Percentiles rank a stretch among this genome's conserved stretches.
Conservation (phyloP, 64 coral and sea anemone species). For the Anthopleura sola region DNA sequence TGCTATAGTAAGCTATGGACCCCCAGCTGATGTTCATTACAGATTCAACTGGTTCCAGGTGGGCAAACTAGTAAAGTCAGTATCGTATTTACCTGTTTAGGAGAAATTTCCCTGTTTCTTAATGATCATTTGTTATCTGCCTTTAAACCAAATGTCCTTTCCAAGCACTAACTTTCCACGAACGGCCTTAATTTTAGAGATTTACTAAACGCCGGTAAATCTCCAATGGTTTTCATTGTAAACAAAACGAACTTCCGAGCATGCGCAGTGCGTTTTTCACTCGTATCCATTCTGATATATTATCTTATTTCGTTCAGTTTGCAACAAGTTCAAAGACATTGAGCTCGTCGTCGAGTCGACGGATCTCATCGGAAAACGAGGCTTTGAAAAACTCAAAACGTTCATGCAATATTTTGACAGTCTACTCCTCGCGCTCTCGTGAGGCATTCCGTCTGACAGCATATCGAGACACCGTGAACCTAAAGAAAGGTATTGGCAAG, state of each 20-base stretch:
- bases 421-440: conserved; percentile 9
- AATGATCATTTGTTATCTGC: too few species aligned
- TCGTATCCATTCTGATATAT: background rate
- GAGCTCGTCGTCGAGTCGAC: conserved; percentile 37
- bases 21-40: background rate
- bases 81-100: background rate
- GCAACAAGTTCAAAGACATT: conserved; percentile 40
- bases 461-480: conserved; percentile 8
- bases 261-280: too few species aligned
- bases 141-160: too few species aligned
- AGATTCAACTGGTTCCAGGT: conserved; percentile 18
- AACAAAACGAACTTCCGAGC: too few species aligned
- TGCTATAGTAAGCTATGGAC: background rate
- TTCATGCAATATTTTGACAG: conserved; percentile 46
- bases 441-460: conserved; percentile 19
- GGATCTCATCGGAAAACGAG: conserved; percentile 12
- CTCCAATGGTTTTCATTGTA: too few species aligned
- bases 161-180: too few species aligned
- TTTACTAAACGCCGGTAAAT: too few species aligned
- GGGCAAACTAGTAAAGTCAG: background rate
- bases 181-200: too few species aligned
- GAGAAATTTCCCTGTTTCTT: too few species aligned
- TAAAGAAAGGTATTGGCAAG: conserved; percentile 5
- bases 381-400: conserved; percentile 25
- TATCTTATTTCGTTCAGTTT: conserved; percentile 26